These are phyloP conservation scores for Lepus europaeus DNA, from an alignment of 2,113 vertebrate genomes.

Conservation along the genomic window DNA sequence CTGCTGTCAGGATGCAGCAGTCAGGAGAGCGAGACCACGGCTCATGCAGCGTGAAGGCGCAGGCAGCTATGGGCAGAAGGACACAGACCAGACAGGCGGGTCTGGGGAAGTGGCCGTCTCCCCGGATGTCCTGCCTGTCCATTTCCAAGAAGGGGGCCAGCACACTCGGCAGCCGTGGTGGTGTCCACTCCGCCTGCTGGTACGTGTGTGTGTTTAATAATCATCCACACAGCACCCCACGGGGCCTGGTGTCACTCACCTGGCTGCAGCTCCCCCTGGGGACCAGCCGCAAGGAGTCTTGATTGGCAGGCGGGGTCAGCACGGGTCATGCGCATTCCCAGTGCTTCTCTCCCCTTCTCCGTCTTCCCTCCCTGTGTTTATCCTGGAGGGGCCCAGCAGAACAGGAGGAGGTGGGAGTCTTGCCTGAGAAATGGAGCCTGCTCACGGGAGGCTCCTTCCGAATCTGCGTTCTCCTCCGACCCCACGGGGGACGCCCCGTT, in stretches of 20 bases:
- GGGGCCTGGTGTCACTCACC: slow-evolving; percentile 72
- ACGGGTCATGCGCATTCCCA: not conserved
- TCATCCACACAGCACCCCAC: slow-evolving; percentile 55
- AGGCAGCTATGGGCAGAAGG: not conserved
- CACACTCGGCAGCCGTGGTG: not conserved
- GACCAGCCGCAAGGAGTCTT: slow-evolving; percentile 53
- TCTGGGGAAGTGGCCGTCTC: not conserved
- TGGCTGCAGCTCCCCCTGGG: slow-evolving; percentile 55
- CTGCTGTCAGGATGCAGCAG: slow-evolving; percentile 22
- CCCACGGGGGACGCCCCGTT: not conserved
- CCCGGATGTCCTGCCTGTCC: not conserved
- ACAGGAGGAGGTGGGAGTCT: not conserved
- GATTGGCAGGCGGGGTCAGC: slow-evolving; percentile 78
- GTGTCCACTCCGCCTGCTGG: not conserved
- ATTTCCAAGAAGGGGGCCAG: not conserved
- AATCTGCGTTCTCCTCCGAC: not conserved
- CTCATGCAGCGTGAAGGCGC: not conserved
- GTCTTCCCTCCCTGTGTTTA: not conserved
- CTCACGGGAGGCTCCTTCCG: not conserved
- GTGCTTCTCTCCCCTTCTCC: not conserved
- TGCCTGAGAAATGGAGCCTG: slow-evolving; percentile 5
- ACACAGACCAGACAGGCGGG: not conserved
- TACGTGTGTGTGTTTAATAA: slow-evolving; percentile 69
- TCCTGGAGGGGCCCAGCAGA: not conserved
- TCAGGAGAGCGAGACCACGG: too few species aligned